Conservation (phyloP, 2,113 vertebrate species). For the Spea bombifrons region DNA sequence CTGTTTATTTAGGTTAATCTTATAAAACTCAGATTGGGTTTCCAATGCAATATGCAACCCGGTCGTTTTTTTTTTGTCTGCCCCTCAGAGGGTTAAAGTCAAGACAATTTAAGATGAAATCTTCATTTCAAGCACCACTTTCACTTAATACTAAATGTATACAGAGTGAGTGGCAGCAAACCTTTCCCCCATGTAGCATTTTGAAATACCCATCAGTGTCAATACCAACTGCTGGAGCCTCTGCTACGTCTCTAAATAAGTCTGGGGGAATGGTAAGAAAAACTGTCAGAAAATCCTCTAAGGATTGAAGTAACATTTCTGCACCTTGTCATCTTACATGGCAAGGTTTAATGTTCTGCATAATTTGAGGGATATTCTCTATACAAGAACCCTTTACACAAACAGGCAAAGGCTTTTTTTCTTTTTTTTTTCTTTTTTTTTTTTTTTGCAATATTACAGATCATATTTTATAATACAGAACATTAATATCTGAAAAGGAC, state of each 20-base stretch:
- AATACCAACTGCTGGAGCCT: conserved; percentile 59
- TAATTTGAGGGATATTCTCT: conserved; percentile 57
- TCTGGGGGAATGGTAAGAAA: conserved; percentile 56
- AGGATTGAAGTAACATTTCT: conserved; percentile 70
- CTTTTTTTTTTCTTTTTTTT: neutral
- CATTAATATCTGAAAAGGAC: conserved; percentile 44
- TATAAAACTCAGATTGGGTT: too few relatives aligned
- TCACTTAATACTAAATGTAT: conserved; percentile 54
- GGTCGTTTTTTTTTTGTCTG: neutral
- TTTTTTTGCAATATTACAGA: conserved; percentile 62
- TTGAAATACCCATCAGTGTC: conserved; percentile 69
- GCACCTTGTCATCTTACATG: conserved; percentile 57
- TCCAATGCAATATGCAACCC: too few relatives aligned
- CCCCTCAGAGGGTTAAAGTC: neutral
- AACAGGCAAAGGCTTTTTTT: conserved; percentile 40
- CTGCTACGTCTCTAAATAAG: conserved; percentile 67
- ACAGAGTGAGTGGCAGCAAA: conserved; percentile 59
- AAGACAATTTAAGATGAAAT: conserved; percentile 50
- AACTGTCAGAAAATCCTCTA: conserved; percentile 61
- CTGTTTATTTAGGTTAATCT: neutral
- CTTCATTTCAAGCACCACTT: conserved; percentile 64
- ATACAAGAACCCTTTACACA: conserved; percentile 52
- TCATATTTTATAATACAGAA: conserved; percentile 55
- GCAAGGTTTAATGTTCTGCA: conserved; percentile 56
- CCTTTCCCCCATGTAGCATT: conserved; percentile 54